Evolutionary conservation across 2,888 invertebrate genomes (phyloP).

Genomic region (Agrochola circellaris): DNA sequence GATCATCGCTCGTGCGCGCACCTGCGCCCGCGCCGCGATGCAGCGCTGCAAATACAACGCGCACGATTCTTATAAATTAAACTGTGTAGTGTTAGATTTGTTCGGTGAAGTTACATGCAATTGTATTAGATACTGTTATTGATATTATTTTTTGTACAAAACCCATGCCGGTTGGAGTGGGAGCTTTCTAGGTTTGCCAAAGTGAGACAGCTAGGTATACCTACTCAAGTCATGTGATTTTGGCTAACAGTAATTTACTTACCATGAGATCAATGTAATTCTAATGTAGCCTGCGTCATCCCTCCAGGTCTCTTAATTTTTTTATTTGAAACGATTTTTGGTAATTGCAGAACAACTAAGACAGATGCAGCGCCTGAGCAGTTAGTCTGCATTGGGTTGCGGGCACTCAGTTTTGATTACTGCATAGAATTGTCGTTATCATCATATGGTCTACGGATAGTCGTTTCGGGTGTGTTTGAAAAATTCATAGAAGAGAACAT

Average conservation of each 20-base stretch:
- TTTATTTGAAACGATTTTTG: background rate
- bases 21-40: conserved; percentile 54
- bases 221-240: background rate
- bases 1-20: conserved; percentile 68
- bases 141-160: conserved; percentile 33
- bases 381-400: no score
- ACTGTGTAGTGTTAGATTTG: conserved; percentile 62
- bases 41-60: conserved; percentile 49
- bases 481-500: background rate
- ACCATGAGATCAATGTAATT: background rate
- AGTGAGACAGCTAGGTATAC: background rate
- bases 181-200: background rate
- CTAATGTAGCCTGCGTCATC: background rate
- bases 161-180: no score
- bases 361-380: background rate
- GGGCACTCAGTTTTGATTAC: background rate
- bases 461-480: no score
- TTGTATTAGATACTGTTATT: conserved; percentile 53
- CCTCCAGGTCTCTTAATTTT: background rate
- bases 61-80: conserved; percentile 69
- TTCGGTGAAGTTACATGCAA: conserved; percentile 48
- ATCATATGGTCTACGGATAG: no score
- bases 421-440: background rate
- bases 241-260: background rate
- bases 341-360: background rate